A percentile compares a stretch with the other conserved stretches of the same genome.
Evolutionary conservation across 2,113 vertebrate species (phyloP).

Genomic region (Menura novaehollandiae): DNA sequence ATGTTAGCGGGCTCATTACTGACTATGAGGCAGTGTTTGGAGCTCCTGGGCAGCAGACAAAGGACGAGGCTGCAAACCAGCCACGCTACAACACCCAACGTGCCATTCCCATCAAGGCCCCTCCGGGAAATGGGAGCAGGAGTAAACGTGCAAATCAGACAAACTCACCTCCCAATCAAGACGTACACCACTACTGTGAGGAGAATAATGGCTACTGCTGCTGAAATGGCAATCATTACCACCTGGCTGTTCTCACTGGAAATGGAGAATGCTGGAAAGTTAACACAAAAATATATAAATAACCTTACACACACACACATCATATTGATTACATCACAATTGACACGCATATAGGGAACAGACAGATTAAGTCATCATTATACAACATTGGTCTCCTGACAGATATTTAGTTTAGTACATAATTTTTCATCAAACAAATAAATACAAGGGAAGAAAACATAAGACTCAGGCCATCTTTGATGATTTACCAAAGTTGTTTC

Average conservation of each 20-base stretch:
- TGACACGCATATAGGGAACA: not conserved
- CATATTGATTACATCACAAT: not conserved
- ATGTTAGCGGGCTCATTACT: slow-evolving; percentile 43
- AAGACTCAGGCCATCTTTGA: not conserved
- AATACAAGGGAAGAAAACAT: not conserved
- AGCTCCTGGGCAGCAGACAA: slow-evolving; percentile 45
- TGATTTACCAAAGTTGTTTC: not conserved
- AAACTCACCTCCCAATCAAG: slow-evolving; percentile 90
- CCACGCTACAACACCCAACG: not conserved
- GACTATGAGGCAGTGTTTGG: not conserved
- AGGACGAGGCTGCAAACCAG: not conserved
- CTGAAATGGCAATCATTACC: slow-evolving; percentile 92
- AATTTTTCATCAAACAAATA: not conserved
- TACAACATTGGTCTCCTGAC: not conserved
- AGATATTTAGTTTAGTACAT: not conserved
- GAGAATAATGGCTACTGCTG: slow-evolving; percentile 90
- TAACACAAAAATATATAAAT: slow-evolving; percentile 48
- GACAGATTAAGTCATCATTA: not conserved
- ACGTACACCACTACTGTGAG: slow-evolving; percentile 91
- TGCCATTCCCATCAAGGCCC: not conserved
- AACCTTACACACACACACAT: not conserved
- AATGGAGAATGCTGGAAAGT: slow-evolving; percentile 91
- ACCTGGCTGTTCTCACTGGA: slow-evolving; percentile 96
- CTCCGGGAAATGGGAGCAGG: not conserved
- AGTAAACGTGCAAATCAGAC: not conserved